A percentile compares a stretch with the other conserved stretches of the same genome.
Evolutionary conservation across 2,113 vertebrate species (phyloP).

Genomic region (Peucedramus taeniatus): DNA sequence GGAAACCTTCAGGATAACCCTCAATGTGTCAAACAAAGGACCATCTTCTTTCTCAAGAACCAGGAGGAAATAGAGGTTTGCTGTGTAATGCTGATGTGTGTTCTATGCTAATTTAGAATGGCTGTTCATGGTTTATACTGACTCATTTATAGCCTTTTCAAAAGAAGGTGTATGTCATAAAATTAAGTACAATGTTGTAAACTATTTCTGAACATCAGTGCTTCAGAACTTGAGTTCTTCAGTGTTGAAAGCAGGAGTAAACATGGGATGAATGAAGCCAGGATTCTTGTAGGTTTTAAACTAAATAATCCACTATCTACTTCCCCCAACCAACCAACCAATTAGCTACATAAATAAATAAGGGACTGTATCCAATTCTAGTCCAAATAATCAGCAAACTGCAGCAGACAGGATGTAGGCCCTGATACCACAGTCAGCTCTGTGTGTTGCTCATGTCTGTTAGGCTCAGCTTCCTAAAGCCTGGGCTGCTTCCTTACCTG

Average conservation of each 20-base stretch:
- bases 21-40: background rate
- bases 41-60: background rate
- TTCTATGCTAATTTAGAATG: background rate
- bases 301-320: background rate
- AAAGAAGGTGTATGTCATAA: background rate
- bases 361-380: background rate
- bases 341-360: background rate
- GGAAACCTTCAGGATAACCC: background rate
- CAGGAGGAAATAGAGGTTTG: background rate
- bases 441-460: background rate
- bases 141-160: background rate
- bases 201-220: background rate
- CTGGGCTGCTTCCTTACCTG: background rate
- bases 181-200: background rate
- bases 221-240: background rate
- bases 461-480: background rate
- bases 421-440: background rate
- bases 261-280: background rate
- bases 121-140: background rate
- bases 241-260: background rate
- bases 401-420: background rate
- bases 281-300: background rate
- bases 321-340: background rate
- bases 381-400: background rate
- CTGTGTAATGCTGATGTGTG: background rate